Percentiles rank a stretch among this genome's conserved stretches.
These are phyloP conservation scores for Thereva unica DNA, from an alignment of 2,888 invertebrate species.

Conservation along the genomic window DNA sequence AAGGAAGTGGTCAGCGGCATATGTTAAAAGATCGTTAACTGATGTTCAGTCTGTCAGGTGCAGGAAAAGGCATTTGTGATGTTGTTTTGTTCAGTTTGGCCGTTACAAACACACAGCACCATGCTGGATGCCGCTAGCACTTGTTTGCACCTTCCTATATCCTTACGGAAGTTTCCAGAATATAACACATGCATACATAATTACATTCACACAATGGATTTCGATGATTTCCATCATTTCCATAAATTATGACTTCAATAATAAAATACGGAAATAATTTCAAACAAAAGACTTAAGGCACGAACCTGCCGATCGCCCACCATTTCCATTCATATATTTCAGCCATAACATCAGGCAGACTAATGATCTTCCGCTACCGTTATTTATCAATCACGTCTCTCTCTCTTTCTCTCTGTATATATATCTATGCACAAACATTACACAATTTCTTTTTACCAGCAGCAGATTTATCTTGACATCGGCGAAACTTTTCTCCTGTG, in stretches of 20 bases:
- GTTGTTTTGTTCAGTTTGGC: constrained; percentile 28
- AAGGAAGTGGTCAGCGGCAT: constrained; percentile 33
- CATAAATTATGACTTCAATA: not conserved
- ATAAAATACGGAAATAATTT: too few species aligned
- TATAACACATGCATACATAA: too few species aligned
- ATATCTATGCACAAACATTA: not conserved
- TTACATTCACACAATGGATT: too few species aligned
- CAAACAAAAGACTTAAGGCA: constrained; percentile 40
- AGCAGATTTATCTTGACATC: not conserved
- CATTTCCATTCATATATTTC: constrained; percentile 20
- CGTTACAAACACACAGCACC: too few species aligned
- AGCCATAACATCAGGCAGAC: not conserved
- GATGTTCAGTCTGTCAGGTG: constrained; percentile 36
- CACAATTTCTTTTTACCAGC: constrained; percentile 9
- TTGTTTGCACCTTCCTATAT: too few species aligned
- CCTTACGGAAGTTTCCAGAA: too few species aligned
- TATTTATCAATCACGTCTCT: constrained; percentile 2
- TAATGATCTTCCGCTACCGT: constrained; percentile 17
- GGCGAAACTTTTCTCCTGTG: constrained; percentile 10
- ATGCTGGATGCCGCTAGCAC: too few species aligned
- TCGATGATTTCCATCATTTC: too few species aligned
- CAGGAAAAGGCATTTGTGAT: constrained; percentile 26
- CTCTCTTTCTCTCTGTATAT: too few species aligned
- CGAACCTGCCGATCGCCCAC: constrained; percentile 34
- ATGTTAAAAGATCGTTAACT: constrained; percentile 27